Base-by-base conservation (phyloP, 1,140 invertebrate species). In the Apocrypta bakeri region DNA sequence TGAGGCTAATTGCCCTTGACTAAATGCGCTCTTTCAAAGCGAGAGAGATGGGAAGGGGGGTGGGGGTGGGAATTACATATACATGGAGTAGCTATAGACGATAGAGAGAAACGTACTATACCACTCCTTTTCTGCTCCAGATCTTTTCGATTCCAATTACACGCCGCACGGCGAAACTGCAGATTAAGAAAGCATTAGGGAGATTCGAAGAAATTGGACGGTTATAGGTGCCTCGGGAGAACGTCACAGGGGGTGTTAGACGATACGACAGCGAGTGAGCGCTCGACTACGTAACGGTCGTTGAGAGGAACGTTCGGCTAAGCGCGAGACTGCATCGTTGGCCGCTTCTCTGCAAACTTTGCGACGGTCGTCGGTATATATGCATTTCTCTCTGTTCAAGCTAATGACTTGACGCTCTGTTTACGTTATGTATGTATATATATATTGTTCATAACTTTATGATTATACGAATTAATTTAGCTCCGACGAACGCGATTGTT, bases 1-100 rank as follows among this genome's bases (percentile, higher is more conserved):
- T 76, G 81, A 82, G 74, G 84, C 84, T 88, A 90, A 89, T 89
- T 89, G 88, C 86, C 88, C 87, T 86, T 87, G 86, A 90, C 88
- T 89, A 89, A 90, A 88, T 71, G 31, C 40, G 31, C 40, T 48
- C 84, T 86, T 88, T 85, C 83, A n/a, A n/a, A n/a, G n/a, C n/a
- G n/a, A n/a, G n/a, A n/a, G n/a, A n/a, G n/a, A n/a, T n/a, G n/a
- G n/a, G n/a, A n/a, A n/a, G n/a, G n/a, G n/a, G n/a, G n/a, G n/a
- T n/a, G n/a, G 1, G 17, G 3, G 21, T 21, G 48, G 4, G n/a
- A 56, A 56, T 56, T 56, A 21, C 48, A 56, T 56, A 17, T 17
- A 7, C 40, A 42, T 14, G 12, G 7, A 42, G n/a, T 42, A 42
- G 6, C 7, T 12, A 12, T 42, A 12, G 6, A 12, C 1, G 40